Evolutionary conservation across 2,113 vertebrate species (phyloP), one percentile per base, ranked within the genome.

Genomic region (Triplophysa rosa): DNA sequence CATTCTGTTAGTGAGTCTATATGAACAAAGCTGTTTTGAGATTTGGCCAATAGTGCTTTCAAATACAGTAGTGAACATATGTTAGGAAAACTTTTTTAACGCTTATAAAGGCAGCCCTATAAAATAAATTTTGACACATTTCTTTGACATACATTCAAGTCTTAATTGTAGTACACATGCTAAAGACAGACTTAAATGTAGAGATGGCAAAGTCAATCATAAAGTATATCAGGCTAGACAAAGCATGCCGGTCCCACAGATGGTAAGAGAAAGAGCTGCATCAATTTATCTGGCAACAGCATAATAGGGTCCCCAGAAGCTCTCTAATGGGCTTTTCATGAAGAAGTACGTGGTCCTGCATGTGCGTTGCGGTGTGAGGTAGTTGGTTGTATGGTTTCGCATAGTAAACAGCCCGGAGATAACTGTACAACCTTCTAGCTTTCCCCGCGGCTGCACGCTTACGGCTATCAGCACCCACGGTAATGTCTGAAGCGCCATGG

Each of bases 341-440:
- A 56, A 79, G 75, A 49, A 70, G 64, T 56, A 24, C 24, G 58
- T 17, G 63, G 42, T 12, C 52, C 11, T 64, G 16, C 73, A 65
- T 69, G 93, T 91, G 93, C 87, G 85, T 90, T 90, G 91, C 93
- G 86, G 92, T 70, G 88, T 93, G 93, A 94, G 93, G 93, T 94
- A 94, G 93, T 93, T 94, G 93, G 93, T 94, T 94, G 93, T 94
- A 94, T 94, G 91, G 92, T 94, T 93, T 93, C 90, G 90, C 90
- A 93, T 92, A 89, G 91, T 93, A 93, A 93, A 90, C 87, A 91
- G 89, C 91, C 88, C 88, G 93, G 93, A 93, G 93, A 93, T 94
- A 93, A 93, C 93, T 92, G 92, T 94, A 94, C 93, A 94, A 92
- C 93, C 92, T 94, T 94, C 93, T 94, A 94, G 93, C 93, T 94